phyloP scores from a whole-genome alignment of 2,113 vertebrate species.

The Crotalus horridus region DNA sequence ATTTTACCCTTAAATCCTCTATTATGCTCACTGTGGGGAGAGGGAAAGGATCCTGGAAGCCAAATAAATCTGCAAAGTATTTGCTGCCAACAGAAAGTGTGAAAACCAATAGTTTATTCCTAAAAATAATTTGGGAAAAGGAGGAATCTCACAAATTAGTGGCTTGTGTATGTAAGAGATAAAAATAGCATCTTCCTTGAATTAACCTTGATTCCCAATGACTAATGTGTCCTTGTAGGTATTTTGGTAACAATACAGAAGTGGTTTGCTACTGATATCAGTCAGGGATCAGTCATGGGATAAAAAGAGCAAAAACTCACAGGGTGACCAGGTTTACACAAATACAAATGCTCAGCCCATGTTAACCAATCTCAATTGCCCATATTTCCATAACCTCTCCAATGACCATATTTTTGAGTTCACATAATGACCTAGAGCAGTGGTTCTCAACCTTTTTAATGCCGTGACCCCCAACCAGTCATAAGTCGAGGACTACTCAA shows the following conservation, averaged over 20 bases:
- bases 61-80: neutral
- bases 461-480: too few relatives aligned
- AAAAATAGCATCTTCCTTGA: neutral
- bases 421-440: neutral
- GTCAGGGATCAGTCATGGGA: neutral
- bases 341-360: neutral
- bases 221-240: neutral
- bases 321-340: neutral
- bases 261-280: neutral
- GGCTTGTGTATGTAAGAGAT: neutral
- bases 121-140: neutral
- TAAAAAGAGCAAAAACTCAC: neutral
- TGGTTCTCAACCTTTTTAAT: too few relatives aligned
- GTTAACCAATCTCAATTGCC: neutral
- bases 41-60: neutral
- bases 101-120: neutral
- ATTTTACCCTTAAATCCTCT: neutral
- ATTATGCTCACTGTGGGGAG: neutral
- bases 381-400: neutral
- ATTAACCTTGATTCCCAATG: neutral
- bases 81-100: neutral
- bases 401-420: neutral
- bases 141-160: neutral
- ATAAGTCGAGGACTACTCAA: too few relatives aligned
- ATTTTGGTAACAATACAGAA: neutral